Conservation (phyloP, 2,797 vertebrate genomes). For the Liasis olivaceus region DNA sequence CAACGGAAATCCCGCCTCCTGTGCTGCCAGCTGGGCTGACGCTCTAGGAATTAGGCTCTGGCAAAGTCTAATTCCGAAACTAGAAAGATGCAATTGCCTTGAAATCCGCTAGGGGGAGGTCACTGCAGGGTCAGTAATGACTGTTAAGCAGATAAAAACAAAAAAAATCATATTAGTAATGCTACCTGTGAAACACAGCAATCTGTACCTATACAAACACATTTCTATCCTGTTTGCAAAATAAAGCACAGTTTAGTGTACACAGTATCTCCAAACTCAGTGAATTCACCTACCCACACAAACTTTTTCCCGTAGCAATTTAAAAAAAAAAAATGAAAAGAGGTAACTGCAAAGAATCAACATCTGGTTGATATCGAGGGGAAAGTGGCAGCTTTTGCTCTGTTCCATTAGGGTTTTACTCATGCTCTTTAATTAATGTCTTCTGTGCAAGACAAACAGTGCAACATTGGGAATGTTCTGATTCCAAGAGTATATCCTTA, state of each 20-base stretch:
- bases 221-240: background rate
- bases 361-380: background rate
- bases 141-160: too few species aligned
- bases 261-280: background rate
- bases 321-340: background rate
- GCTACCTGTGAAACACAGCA: background rate
- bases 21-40: too few species aligned
- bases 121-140: too few species aligned
- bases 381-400: background rate
- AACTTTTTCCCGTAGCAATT: background rate
- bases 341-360: background rate
- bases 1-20: too few species aligned
- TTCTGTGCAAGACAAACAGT: background rate
- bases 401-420: background rate
- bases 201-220: background rate
- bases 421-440: background rate
- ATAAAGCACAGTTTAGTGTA: background rate
- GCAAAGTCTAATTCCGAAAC: too few species aligned
- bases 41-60: too few species aligned
- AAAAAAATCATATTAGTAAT: too few species aligned
- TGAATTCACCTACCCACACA: background rate
- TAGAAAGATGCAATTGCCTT: too few species aligned
- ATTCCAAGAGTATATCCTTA: background rate
- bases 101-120: too few species aligned
- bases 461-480: background rate